These are phyloP conservation scores for Phalera bucephala DNA, from an alignment of 2,888 invertebrate species.

Conservation along the genomic window DNA sequence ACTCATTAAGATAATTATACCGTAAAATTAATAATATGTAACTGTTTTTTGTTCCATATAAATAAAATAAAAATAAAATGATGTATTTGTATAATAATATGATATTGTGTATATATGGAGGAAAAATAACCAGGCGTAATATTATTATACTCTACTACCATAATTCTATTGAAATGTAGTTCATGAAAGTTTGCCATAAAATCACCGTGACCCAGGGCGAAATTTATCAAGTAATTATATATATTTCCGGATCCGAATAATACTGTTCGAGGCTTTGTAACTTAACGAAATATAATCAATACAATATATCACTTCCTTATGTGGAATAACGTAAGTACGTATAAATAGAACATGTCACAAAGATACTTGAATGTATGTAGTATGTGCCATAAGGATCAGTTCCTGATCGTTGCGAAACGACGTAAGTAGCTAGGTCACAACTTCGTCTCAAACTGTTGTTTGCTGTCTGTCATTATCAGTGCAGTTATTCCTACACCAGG, in stretches of 20 bases:
- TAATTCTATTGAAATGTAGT: too few species aligned
- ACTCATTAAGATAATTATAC: too few species aligned
- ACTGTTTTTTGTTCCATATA: too few species aligned
- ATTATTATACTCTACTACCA: too few species aligned
- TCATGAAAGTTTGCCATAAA: too few species aligned
- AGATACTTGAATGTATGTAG: neutral
- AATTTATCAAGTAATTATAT: too few species aligned
- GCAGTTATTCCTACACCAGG: too few species aligned
- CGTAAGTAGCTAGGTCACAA: neutral
- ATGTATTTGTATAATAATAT: constrained; percentile 26
- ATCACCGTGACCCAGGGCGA: too few species aligned
- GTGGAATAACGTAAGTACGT: constrained; percentile 3
- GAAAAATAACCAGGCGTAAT: too few species aligned
- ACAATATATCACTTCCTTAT: constrained; percentile 14
- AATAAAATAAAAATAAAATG: too few species aligned
- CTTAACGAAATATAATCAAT: constrained; percentile 1
- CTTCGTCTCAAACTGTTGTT: neutral
- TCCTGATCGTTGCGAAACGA: neutral
- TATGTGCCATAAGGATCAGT: neutral
- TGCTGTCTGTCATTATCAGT: neutral
- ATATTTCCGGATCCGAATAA: too few species aligned
- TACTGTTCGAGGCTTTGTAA: constrained; percentile 8
- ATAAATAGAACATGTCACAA: constrained; percentile 8
- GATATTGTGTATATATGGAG: constrained; percentile 8
- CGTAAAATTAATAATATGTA: too few species aligned